Evolutionary conservation across 37 sponge, comb jelly and placozoan genomes (phyloP), one percentile per base, ranked within the genome.

Genomic region (Crambe crambe): DNA sequence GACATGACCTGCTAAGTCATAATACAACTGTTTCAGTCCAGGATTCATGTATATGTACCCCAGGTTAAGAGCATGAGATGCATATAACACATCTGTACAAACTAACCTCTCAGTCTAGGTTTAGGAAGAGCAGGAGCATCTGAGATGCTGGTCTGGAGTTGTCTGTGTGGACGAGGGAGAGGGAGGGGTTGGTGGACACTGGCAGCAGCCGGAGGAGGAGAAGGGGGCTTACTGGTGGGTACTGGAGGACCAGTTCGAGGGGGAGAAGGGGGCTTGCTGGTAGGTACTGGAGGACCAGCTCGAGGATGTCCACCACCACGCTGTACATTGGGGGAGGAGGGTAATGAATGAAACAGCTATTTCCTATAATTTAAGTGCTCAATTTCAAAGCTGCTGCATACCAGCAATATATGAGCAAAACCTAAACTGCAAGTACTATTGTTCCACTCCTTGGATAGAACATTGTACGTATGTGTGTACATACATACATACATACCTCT

Each of bases 131-230:
- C 65, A 25, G 56, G 54, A 69, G 61, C 58, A 44, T 70, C 72
- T 30, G 81, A 70, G 63, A 22, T 59, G 37, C 72, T 43, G 42
- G 79, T 51, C 25, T 47, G 54, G 22, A 78, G 56, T 43, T 43
- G 70, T 21, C 22, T 60, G 63, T 70, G 81, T 61, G 61, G 61
- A 35, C 61, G 83, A 2, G 38, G 12, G 17, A 74, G 59, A 35
- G 75, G 75, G 3, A 3, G 2, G 15, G 51, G 62, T 5, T 37
- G 29, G 32, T 56, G 61, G 40, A 9, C 2, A 39, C 59, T 25
- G 3, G 54, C 20, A 27, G 74, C 22, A 74, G 74, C 37, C 9
- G 74, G 36, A 5, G 56, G 58, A 5, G 58, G 38, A 41, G 71
- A 23, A 41, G 26, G 71, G 26, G 38, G n/a, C n/a, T n/a, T n/a